Evolutionary conservation across 2,797 vertebrate species (phyloP).

Genomic region (Apogon hyalosoma): DNA sequence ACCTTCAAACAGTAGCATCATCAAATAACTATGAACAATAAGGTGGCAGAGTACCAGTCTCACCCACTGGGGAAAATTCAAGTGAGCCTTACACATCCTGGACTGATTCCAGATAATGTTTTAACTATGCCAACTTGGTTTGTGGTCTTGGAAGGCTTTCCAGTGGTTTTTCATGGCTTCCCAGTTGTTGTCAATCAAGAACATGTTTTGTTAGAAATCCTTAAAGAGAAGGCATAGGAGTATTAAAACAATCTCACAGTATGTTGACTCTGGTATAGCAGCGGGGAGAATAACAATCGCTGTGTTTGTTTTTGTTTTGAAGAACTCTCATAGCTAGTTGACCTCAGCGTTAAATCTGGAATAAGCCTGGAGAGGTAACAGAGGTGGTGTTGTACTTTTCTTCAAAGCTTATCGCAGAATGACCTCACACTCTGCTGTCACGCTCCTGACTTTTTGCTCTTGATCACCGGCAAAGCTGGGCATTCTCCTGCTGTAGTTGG

Average conservation of each 20-base stretch:
- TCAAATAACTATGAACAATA: background rate
- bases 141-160: conserved; percentile 48
- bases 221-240: conserved; percentile 7
- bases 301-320: conserved; percentile 80
- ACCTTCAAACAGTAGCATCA: background rate
- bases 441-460: conserved; percentile 36
- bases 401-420: conserved; percentile 50
- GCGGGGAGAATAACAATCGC: conserved; percentile 59
- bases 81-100: conserved; percentile 20
- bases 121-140: conserved; percentile 42
- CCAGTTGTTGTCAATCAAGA: conserved; percentile 49
- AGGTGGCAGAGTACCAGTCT: conserved; percentile 12
- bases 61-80: conserved; percentile 4
- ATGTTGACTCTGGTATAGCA: conserved; percentile 25
- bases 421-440: conserved; percentile 55
- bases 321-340: conserved; percentile 87
- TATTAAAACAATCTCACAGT: conserved; percentile 21
- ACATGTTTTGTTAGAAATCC: conserved; percentile 3
- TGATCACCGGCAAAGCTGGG: conserved; percentile 38
- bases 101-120: conserved; percentile 41
- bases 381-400: conserved; percentile 38
- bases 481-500: conserved; percentile 56
- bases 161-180: conserved; percentile 32
- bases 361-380: conserved; percentile 85
- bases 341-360: conserved; percentile 79